phyloP scores from a whole-genome alignment of 2,113 vertebrate genomes.

The Copsychus sechellarum region DNA sequence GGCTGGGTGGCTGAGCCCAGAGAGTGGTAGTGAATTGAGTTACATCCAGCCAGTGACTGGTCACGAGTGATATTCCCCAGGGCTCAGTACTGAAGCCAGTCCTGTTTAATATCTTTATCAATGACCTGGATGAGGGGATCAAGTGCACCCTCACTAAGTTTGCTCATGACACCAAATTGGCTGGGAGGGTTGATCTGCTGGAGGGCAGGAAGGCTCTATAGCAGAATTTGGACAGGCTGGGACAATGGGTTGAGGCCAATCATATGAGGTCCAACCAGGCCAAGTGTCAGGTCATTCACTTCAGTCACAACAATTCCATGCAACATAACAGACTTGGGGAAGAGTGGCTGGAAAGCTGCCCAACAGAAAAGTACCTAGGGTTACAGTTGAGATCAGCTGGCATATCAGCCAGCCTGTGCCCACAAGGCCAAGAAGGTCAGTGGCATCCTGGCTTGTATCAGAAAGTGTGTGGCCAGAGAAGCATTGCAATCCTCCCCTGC shows the following conservation, averaged over 20 bases:
- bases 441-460: not conserved
- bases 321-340: not conserved
- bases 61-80: not conserved
- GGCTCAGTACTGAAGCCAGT: not conserved
- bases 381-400: not conserved
- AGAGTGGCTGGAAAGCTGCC: not conserved
- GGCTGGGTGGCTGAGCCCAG: not conserved
- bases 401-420: not conserved
- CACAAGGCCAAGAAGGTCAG: not conserved
- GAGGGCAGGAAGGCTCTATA: not conserved
- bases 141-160: not conserved
- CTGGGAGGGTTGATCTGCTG: not conserved
- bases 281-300: not conserved
- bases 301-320: not conserved
- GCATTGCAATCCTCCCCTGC: not conserved
- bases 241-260: not conserved
- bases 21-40: not conserved
- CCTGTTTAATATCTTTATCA: not conserved
- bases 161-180: not conserved
- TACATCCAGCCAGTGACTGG: accelerated
- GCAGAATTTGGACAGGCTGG: not conserved
- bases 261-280: not conserved
- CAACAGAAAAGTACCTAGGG: not conserved
- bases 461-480: not conserved
- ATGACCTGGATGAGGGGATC: not conserved